Percentiles rank a stretch among this genome's conserved stretches.
phyloP scores from a whole-genome alignment of 2,113 vertebrate genomes.

The Xenus cinereus region DNA sequence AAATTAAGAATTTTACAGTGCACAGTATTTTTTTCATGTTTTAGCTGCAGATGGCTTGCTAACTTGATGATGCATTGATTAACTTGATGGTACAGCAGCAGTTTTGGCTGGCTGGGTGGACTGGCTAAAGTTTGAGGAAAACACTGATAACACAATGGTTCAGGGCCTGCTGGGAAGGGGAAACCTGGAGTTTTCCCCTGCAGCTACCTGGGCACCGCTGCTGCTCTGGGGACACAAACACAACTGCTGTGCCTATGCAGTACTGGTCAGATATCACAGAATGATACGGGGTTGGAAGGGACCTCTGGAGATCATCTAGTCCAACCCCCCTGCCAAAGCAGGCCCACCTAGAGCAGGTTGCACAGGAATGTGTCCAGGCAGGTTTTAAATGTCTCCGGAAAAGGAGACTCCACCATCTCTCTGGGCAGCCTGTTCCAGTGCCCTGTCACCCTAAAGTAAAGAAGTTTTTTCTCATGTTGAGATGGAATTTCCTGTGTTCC shows the following conservation, averaged over 20 bases:
- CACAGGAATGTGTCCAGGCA: background rate
- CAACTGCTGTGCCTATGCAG: background rate
- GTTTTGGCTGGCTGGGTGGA: background rate
- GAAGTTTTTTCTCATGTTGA: background rate
- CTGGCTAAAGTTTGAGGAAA: background rate
- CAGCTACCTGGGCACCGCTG: accelerated
- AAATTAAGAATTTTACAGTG: background rate
- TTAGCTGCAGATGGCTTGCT: background rate
- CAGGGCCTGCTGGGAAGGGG: background rate
- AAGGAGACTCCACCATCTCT: background rate
- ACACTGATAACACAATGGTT: background rate
- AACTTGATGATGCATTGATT: background rate
- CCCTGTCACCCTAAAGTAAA: background rate
- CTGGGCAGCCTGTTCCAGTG: background rate
- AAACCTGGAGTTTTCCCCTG: background rate
- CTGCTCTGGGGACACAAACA: accelerated
- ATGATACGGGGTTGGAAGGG: background rate
- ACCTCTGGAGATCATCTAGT: background rate
- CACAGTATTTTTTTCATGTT: background rate
- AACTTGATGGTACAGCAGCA: background rate
- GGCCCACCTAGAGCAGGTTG: background rate
- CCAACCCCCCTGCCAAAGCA: background rate
- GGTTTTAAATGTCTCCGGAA: background rate
- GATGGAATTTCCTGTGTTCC: background rate
- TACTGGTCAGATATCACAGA: background rate